Conservation (phyloP, 2,888 invertebrate species). For the Pyrocoelia pectoralis region DNA sequence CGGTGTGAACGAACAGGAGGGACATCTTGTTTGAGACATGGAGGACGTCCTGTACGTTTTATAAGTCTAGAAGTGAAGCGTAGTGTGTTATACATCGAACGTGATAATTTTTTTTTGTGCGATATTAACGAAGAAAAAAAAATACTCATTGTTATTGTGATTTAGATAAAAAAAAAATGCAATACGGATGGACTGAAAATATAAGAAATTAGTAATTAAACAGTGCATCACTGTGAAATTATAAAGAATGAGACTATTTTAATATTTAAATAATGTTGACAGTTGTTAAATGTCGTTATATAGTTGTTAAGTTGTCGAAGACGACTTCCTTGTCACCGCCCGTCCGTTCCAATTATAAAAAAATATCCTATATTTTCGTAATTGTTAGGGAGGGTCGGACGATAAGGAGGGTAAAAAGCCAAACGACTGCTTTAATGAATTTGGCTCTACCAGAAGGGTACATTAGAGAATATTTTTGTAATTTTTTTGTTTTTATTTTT, state of each 20-base stretch:
- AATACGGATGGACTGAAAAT: conserved; percentile 32
- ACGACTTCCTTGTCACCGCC: no score
- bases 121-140: background rate
- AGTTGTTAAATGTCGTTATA: conserved; percentile 36
- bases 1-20: conserved; percentile 60
- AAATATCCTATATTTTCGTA: no score
- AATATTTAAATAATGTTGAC: conserved; percentile 37
- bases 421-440: conserved; percentile 29
- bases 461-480: conserved; percentile 17
- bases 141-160: conserved; percentile 34
- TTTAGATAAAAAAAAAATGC: conserved; percentile 31
- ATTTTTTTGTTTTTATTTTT: conserved; percentile 13
- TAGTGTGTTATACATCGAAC: conserved; percentile 5
- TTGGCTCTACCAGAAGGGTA: conserved; percentile 20
- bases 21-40: conserved; percentile 60
- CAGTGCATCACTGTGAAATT: conserved; percentile 36
- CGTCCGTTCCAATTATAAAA: no score
- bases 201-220: conserved; percentile 12
- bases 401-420: no score
- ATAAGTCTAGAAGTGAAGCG: conserved; percentile 21
- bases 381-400: no score
- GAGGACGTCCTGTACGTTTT: conserved; percentile 46
- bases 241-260: conserved; percentile 27
- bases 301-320: conserved; percentile 34
- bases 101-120: conserved; percentile 19